Evolutionary conservation across 1,140 invertebrate genomes (phyloP), one percentile per base, ranked within the genome.

Genomic region (Leguminivora glycinivorella): DNA sequence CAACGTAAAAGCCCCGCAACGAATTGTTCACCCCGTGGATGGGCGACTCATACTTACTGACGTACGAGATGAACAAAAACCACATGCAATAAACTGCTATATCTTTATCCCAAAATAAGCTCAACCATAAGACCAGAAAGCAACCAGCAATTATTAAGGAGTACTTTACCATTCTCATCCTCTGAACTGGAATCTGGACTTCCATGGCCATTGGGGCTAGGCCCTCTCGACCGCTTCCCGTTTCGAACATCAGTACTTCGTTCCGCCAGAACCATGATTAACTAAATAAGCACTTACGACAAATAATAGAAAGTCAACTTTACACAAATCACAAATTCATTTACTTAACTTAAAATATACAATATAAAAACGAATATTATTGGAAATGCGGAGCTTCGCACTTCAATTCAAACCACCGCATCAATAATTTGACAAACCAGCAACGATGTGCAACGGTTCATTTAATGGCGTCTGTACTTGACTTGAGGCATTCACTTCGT

Each of bases 131-230:
- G 47, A 22, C 31, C 29, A 9, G 58, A 68, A 68, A 43, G 38
- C 43, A 68, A 22, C 31, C 43, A 40, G 58, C 58, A 31, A 63
- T 89, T 89, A 31, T 17, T 29, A 6, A 63, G 34, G n/a, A 17
- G n/a, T 63, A 63, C 29, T 29, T 63, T 94, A 96, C 95, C 95
- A 92, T 95, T 95, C 87, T 96, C 95, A 84, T 96, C 96, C 78
- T 96, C 96, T 73, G 95, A 96, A 81, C 95, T 96, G 60, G 95
- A 95, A 75, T 96, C 95, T 60, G 96, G 95, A 81, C 94, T 95
- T 81, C 93, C 93, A 91, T 96, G 95, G 75, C 95, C 96, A 93
- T 97, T 97, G 71, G 97, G 97, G 93, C 96, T 97, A 82, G 96
- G 96, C 84, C 96, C 96, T 84, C 96, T 93, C 74, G 96, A 97